phyloP scores from a whole-genome alignment of 1,140 invertebrate species.

The Leptoteleia sp. region DNA sequence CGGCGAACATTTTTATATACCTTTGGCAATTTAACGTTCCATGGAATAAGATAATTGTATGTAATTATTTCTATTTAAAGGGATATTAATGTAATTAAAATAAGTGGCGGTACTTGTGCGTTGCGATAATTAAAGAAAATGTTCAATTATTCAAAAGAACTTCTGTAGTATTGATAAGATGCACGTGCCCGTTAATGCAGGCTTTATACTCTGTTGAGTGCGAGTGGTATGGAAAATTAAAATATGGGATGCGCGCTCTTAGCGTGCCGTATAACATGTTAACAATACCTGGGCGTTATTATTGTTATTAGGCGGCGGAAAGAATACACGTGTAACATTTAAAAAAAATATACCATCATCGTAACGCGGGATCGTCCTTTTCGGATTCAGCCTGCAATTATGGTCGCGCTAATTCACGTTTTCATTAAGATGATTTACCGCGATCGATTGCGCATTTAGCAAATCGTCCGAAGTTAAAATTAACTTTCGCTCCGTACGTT shows the following conservation, averaged over 20 bases:
- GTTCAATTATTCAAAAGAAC: constrained; percentile 64
- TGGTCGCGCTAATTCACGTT: too few relatives aligned
- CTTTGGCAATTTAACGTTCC: constrained; percentile 61
- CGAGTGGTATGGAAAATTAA: constrained; percentile 57
- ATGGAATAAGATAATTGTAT: constrained; percentile 62
- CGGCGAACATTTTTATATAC: constrained; percentile 54
- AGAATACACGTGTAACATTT: constrained; percentile 57
- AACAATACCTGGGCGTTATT: constrained; percentile 48
- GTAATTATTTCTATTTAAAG: constrained; percentile 64
- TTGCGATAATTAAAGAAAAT: constrained; percentile 64
- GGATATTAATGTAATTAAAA: constrained; percentile 66
- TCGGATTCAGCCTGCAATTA: too few relatives aligned
- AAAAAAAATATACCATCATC: too few relatives aligned
- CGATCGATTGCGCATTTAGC: background rate
- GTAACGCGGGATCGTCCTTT: too few relatives aligned
- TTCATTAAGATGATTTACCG: background rate
- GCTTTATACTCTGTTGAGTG: constrained; percentile 58
- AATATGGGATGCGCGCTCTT: constrained; percentile 37
- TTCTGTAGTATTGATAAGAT: constrained; percentile 65
- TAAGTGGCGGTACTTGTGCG: constrained; percentile 65
- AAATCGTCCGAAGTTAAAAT: too few relatives aligned
- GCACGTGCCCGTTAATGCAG: constrained; percentile 60
- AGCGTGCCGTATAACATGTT: constrained; percentile 42
- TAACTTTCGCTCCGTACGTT: too few relatives aligned
- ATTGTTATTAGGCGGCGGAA: constrained; percentile 46